Base-by-base conservation (phyloP, 2,888 invertebrate genomes). In the Ephialtes manifestator region DNA sequence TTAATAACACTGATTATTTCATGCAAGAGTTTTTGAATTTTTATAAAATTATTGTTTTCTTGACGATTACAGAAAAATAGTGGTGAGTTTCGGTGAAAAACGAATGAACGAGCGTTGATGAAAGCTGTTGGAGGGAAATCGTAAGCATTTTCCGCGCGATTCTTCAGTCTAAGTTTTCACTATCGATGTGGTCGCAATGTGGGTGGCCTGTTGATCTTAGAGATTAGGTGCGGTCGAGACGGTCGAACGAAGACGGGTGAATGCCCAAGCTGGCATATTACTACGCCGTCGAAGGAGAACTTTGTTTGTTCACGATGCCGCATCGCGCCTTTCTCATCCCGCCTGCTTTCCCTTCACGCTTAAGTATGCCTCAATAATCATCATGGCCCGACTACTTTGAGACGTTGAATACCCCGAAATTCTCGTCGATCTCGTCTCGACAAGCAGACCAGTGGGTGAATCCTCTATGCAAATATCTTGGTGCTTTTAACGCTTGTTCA, bases 191-290 rank as follows among this genome's bases (percentile, higher is more conserved):
- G 60, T 72, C 46, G 67, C 24, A 51, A 81, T 72, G 60, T 48
- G 39, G 58, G 58, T 43, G 72, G 43, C 67, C 58, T 81, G 81
- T 81, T 84, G 84, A 81, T 84, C 72, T 81, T 74, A 68, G 46
- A 74, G 77, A 81, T 84, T 81, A 84, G 71, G 81, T 77, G 81
- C 74, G 81, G 77, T 81, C 77, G 72, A 80, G 46, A 76, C 80
- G 67, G 35, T 68, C 55, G 76, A 51, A 71, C 76, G 76, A 46
- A 60, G 71, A 68, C 68, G 67, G 77, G 43, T 81, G 77, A 74
- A 77, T 67, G 46, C 60, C 72, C 74, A 84, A 77, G 72, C 71
- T 71, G 58, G 72, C 76, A 77, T 77, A 80, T 77, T 81, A 55
- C 74, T 46, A 31, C 51, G 43, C 53, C 48, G 53, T 43, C 24